Evolutionary conservation across 2,888 invertebrate species (phyloP), one percentile per base, ranked within the genome.

Genomic region (Xestoiulus laeticollis): DNA sequence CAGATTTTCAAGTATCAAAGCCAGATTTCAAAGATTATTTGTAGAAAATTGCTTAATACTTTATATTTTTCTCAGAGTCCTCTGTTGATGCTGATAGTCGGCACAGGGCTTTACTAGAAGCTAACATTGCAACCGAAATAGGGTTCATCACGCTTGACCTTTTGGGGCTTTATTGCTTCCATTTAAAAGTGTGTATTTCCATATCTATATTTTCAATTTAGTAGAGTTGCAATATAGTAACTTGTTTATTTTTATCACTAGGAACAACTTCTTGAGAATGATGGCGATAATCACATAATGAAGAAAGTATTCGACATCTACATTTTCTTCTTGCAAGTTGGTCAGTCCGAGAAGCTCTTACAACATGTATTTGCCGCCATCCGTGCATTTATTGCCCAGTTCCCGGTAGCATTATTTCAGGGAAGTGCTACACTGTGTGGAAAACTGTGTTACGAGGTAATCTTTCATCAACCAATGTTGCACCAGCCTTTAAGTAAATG

Each of bases 281-380:
- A 94, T 85, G 95, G 94, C 0, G 95, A 96, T 90, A 96, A 96
- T 90, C 94, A 94, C 1, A 94, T 96, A 32, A 96, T 98, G 93
- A 95, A 95, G 59, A 95, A 96, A 90, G 94, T 98, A 32, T 96
- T 98, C 85, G 95, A 95, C 89, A 95, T 98, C 59, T 97, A 97
- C 91, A 92, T 98, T 87, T 94, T 95, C n/a, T 95, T 98, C 90
- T 93, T 98, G 87, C 96, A 96, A 92, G 94, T 96, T 82, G 96
- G 97, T 1, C 98, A 98, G 91, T 98, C 98, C 85, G 98, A 99
- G 92, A 95, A 94, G 3, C 93, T 99, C 85, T 95, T 97, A 90
- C 95, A 96, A 90, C 98, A 99, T 91, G 95, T 98, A 30, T 98
- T 99, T 92, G 98, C 98, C 1, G 96, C 97, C 0, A 93, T 99